phyloP scores from a whole-genome alignment of 2,888 invertebrate genomes.

The Ochropleura leucogaster region DNA sequence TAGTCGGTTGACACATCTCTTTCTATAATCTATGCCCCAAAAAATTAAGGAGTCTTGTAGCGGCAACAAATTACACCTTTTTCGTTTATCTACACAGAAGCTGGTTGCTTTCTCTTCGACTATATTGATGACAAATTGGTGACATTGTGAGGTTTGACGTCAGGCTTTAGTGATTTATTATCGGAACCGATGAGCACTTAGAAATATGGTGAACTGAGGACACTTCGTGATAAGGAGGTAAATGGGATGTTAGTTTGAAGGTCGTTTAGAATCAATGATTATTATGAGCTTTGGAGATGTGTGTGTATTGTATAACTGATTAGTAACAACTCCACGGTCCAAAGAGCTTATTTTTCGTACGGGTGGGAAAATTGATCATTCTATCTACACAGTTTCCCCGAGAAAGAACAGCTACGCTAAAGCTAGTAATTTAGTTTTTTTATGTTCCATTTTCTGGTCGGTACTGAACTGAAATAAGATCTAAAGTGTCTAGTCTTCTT shows the following conservation, averaged over 20 bases:
- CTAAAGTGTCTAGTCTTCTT: not conserved
- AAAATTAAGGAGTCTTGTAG: slow-evolving; percentile 74
- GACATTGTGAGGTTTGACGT: slow-evolving; percentile 54
- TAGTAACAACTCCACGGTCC: not conserved
- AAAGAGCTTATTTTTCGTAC: not conserved
- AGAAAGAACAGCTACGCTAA: not conserved
- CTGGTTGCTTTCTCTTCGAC: slow-evolving; percentile 66
- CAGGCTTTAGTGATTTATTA: slow-evolving; percentile 54
- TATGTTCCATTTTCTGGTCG: too few relatives aligned
- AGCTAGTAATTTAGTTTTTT: too few relatives aligned
- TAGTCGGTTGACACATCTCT: slow-evolving; percentile 6
- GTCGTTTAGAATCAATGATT: slow-evolving; percentile 5
- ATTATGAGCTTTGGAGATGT: not conserved
- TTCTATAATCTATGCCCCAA: slow-evolving; percentile 72
- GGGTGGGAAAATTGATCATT: not conserved
- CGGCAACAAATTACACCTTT: slow-evolving; percentile 70
- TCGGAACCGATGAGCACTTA: slow-evolving; percentile 46
- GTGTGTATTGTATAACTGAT: not conserved
- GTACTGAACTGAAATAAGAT: not conserved
- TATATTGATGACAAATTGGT: slow-evolving; percentile 65
- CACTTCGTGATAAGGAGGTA: slow-evolving; percentile 43
- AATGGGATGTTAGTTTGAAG: slow-evolving; percentile 21
- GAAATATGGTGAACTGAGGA: slow-evolving; percentile 26
- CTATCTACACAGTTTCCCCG: too few relatives aligned
- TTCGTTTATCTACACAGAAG: slow-evolving; percentile 83